Evolutionary conservation across 2,113 vertebrate genomes (phyloP).

Genomic region (Origma solitaria): DNA sequence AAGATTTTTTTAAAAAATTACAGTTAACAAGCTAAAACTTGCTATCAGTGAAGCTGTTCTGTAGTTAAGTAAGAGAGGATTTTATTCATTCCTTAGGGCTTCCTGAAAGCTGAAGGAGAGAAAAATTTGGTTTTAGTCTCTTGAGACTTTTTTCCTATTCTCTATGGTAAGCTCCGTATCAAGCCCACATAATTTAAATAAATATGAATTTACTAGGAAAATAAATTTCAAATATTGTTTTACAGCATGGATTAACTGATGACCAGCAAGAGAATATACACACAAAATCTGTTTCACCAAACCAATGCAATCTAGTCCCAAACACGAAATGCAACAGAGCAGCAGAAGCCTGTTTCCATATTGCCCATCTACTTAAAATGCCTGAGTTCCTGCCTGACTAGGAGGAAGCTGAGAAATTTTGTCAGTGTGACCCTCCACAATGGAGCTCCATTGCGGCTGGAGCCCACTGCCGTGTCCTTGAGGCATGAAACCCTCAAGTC

Average conservation of each 20-base stretch:
- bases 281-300: not conserved
- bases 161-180: not conserved
- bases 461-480: fast-evolving
- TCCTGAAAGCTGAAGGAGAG: not conserved
- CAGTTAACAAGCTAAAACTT: not conserved
- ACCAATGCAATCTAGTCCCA: not conserved
- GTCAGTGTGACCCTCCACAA: not conserved
- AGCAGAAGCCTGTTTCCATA: not conserved
- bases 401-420: not conserved
- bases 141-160: not conserved
- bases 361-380: not conserved
- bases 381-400: not conserved
- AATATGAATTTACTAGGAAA: not conserved
- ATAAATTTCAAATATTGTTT: not conserved
- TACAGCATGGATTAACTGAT: not conserved
- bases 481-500: not conserved
- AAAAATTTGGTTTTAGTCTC: not conserved
- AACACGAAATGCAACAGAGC: not conserved
- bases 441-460: not conserved
- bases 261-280: not conserved
- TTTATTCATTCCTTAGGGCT: not conserved
- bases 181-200: not conserved
- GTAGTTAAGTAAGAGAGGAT: not conserved
- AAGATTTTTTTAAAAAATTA: not conserved
- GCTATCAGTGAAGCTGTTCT: not conserved